A percentile compares a stretch with the other conserved stretches of the same genome.
Conservation (phyloP, 2,797 vertebrate genomes). For the Antennarius maculatus region DNA sequence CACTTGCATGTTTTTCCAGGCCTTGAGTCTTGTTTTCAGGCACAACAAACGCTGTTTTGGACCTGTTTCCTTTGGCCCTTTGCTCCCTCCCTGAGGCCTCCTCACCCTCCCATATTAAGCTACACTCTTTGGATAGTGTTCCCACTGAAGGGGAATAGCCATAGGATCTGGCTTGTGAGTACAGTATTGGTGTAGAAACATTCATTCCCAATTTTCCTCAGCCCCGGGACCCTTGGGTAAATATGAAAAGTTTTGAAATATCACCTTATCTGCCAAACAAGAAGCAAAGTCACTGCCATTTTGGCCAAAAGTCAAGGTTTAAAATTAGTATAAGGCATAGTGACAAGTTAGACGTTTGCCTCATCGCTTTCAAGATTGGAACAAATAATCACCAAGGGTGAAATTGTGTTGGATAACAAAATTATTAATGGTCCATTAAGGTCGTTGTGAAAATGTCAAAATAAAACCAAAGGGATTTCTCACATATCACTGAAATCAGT, state of each 20-base stretch:
- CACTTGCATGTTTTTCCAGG: constrained; percentile 79
- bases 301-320: constrained; percentile 36
- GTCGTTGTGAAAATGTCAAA: constrained; percentile 37
- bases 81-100: constrained; percentile 66
- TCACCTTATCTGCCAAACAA: constrained; percentile 63
- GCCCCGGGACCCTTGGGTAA: constrained; percentile 61
- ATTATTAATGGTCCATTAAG: constrained; percentile 35
- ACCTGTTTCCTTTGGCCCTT: constrained; percentile 82
- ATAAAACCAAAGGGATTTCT: constrained; percentile 43
- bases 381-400: constrained; percentile 35
- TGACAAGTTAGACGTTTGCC: constrained; percentile 18
- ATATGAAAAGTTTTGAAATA: constrained; percentile 67
- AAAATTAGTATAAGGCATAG: constrained; percentile 16
- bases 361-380: constrained; percentile 28
- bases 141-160: constrained; percentile 69
- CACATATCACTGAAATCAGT: constrained; percentile 37
- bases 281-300: constrained; percentile 44
- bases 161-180: constrained; percentile 58
- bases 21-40: constrained; percentile 81
- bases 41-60: constrained; percentile 82
- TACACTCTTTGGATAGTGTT: constrained; percentile 75
- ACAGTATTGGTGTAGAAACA: constrained; percentile 47
- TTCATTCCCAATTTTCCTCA: constrained; percentile 61
- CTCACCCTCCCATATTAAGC: constrained; percentile 71
- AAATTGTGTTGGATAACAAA: constrained; percentile 38